Percentiles rank a stretch among this genome's conserved stretches.
These are phyloP conservation scores for Octodon degus DNA, from an alignment of 2,113 vertebrate genomes.

Conservation along the genomic window DNA sequence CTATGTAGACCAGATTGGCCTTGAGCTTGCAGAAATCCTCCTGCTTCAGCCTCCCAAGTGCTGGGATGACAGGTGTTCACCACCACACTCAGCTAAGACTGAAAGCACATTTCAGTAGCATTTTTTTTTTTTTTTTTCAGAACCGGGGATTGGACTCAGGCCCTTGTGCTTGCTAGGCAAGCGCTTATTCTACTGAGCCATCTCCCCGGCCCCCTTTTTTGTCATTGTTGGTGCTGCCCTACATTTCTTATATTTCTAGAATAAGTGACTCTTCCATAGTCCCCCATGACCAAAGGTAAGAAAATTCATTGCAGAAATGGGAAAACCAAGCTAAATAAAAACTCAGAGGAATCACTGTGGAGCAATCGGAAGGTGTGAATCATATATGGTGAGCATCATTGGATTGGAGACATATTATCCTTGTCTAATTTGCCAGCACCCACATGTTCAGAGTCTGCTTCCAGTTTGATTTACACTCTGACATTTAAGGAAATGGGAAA, in stretches of 20 bases:
- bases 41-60: not conserved
- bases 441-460: conserved; percentile 55
- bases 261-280: conserved; percentile 72
- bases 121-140: no score
- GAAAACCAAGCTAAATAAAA: conserved; percentile 60
- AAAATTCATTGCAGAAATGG: conserved; percentile 30
- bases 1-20: not conserved
- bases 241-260: conserved; percentile 47
- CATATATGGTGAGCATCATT: not conserved
- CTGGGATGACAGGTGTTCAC: not conserved
- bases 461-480: conserved; percentile 57
- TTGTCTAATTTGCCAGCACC: not conserved
- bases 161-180: no score
- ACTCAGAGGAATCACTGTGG: conserved; percentile 25
- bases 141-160: no score
- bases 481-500: conserved; percentile 54
- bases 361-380: conserved; percentile 56
- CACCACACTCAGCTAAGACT: not conserved
- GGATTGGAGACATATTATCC: conserved; percentile 66
- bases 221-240: not conserved
- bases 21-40: not conserved
- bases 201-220: not conserved
- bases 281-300: conserved; percentile 46
- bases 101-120: conserved; percentile 46
- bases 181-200: no score